Percentiles rank a stretch among this genome's conserved stretches.
These are phyloP conservation scores for Hozukius guyotensis DNA, from an alignment of 2,797 vertebrate genomes.

Conservation along the genomic window DNA sequence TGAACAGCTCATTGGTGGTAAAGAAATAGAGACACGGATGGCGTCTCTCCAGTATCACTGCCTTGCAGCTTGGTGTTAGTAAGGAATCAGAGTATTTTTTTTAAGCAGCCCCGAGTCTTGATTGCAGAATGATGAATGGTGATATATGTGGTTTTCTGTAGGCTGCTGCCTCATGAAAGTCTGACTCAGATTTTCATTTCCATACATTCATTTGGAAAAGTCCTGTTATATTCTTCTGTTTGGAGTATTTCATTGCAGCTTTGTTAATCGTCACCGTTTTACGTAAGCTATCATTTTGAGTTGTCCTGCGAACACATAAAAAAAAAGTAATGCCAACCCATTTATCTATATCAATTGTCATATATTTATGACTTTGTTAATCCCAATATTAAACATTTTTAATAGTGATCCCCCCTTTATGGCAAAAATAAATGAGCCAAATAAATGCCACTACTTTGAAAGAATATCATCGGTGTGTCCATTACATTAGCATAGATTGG, in stretches of 20 bases:
- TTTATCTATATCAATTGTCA: not conserved
- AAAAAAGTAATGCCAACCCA: not conserved
- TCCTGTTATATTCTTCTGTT: not conserved
- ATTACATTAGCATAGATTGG: no score
- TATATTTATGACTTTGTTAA: not conserved
- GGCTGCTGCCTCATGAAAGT: not conserved
- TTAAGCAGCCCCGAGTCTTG: not conserved
- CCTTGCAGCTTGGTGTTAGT: not conserved
- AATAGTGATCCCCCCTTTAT: not conserved
- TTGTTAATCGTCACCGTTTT: not conserved
- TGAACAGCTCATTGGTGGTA: slow-evolving; percentile 6
- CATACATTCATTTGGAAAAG: not conserved
- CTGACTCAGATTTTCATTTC: not conserved
- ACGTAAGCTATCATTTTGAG: not conserved
- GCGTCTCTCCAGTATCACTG: slow-evolving; percentile 4
- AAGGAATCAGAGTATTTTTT: not conserved
- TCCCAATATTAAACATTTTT: not conserved
- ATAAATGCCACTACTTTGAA: not conserved
- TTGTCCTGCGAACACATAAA: not conserved
- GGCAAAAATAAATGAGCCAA: not conserved
- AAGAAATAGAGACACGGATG: not conserved
- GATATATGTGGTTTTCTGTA: not conserved
- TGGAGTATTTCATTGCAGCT: not conserved
- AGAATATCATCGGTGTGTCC: no score
- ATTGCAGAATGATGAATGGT: not conserved